A percentile compares a stretch with the other conserved stretches of the same genome.
Conservation (phyloP, 2,797 vertebrate species). For the Pseudomugil gertrudae region DNA sequence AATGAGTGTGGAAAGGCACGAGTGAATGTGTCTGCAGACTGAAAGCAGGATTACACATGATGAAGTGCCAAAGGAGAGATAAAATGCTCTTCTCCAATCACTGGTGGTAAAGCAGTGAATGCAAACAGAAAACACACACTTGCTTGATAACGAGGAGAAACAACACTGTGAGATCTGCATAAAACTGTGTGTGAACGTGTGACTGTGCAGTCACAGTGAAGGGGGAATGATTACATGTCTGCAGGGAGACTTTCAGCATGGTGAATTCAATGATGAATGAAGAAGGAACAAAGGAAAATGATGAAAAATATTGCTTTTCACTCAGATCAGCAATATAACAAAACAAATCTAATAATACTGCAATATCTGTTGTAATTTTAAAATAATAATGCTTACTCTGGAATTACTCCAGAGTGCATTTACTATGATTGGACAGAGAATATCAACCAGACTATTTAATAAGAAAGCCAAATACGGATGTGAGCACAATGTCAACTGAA, state of each 20-base stretch:
- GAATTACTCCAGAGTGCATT: neutral
- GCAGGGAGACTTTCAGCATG: neutral
- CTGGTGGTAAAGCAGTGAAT: neutral
- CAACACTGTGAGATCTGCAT: neutral
- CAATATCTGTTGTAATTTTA: neutral
- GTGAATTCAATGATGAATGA: neutral
- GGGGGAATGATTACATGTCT: neutral
- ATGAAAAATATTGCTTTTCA: neutral
- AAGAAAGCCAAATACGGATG: neutral
- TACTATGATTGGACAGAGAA: neutral
- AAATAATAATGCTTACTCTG: neutral
- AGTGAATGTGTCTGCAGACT: constrained; percentile 38
- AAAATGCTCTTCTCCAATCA: constrained; percentile 26
- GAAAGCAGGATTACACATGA: constrained; percentile 47
- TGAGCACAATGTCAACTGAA: neutral
- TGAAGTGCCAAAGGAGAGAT: constrained; percentile 31
- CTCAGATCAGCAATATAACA: neutral
- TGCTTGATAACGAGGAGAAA: neutral
- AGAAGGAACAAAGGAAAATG: neutral
- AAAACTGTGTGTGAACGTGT: neutral
- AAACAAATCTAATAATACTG: neutral
- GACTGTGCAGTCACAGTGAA: neutral
- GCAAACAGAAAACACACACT: neutral
- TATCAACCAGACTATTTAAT: neutral
- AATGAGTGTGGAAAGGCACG: constrained; percentile 13